Percentiles rank a stretch among this genome's conserved stretches.
Evolutionary conservation across 2,888 invertebrate genomes (phyloP).

Genomic region (Prenolepis imparis): DNA sequence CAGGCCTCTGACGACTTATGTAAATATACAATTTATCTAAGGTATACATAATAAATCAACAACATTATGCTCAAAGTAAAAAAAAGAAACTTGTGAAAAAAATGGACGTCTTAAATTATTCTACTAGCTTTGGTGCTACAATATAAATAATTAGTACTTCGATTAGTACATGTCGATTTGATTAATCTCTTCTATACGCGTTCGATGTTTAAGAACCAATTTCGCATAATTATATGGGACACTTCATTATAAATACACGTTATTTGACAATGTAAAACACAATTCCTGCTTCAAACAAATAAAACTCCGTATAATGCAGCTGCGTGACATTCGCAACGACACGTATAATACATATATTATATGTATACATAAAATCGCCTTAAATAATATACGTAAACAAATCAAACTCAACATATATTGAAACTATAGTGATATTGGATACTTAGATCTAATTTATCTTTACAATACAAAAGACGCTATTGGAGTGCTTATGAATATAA

Average conservation of each 20-base stretch:
- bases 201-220: constrained; percentile 48
- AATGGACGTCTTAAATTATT: constrained; percentile 45
- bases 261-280: constrained; percentile 27
- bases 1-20: background rate
- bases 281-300: constrained; percentile 65
- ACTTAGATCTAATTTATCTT: constrained; percentile 41
- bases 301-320: constrained; percentile 48
- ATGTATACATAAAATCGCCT: constrained; percentile 13
- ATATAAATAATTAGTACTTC: constrained; percentile 50
- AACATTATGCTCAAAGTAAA: constrained; percentile 24
- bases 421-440: constrained; percentile 8
- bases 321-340: background rate
- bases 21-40: constrained; percentile 34
- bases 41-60: constrained; percentile 45
- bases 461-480: constrained; percentile 45
- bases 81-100: constrained; percentile 44
- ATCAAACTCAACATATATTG: constrained; percentile 29
- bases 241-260: constrained; percentile 38
- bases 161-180: constrained; percentile 36
- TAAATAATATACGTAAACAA: constrained; percentile 36
- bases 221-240: background rate
- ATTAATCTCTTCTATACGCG: constrained; percentile 39
- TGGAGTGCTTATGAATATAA: constrained; percentile 39
- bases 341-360: background rate
- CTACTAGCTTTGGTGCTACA: constrained; percentile 52